Evolutionary conservation across 1,140 invertebrate species (phyloP), one percentile per base, ranked within the genome.

Genomic region (Aricia agestis): DNA sequence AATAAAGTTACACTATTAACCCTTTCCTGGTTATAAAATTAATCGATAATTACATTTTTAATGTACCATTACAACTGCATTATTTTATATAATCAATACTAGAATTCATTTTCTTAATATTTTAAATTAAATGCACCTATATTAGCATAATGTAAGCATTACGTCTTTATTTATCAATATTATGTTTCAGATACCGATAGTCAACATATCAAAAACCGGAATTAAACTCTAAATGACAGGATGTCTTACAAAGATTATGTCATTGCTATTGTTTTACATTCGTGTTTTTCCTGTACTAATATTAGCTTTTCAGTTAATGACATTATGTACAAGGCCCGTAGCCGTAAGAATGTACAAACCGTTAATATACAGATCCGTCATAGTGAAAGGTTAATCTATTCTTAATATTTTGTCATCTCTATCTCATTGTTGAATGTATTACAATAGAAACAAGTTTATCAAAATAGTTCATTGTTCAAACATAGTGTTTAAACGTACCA

Each of bases 211-310:
- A 36, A 0, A 36, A 18, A 18, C 58, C 58, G 58, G 58, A 7
- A 59, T 7, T 9, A 18, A 17, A 59, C 58, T 59, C 66, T 75
- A 71, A 77, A 78, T 76, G 69, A 65, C 75, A 78, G 79, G 79
- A 81, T 76, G 75, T 70, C 68, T 78, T 73, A 82, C 81, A 82
- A 82, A 18, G 73, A 67, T 81, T 81, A 80, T 84, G 80, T 82
- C 79, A 84, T 78, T 68, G 61, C 69, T 73, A 80, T 82, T 81
- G 79, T 82, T 78, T 80, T 71, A 75, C 74, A 71, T 75, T 71
- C 70, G 67, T 63, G 66, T 59, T 71, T 45, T 52, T 41, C n/a
- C 36, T 25, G 58, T 67, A 32, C 32, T 0, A 52, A 52, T 13
- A n/a, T n/a, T n/a, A 13, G 9, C 45, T 36, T 52, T 52, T 52